Percentiles rank a stretch among this genome's conserved stretches.
phyloP scores from a whole-genome alignment of 2,113 vertebrate species.

The Pelobates fuscus region DNA sequence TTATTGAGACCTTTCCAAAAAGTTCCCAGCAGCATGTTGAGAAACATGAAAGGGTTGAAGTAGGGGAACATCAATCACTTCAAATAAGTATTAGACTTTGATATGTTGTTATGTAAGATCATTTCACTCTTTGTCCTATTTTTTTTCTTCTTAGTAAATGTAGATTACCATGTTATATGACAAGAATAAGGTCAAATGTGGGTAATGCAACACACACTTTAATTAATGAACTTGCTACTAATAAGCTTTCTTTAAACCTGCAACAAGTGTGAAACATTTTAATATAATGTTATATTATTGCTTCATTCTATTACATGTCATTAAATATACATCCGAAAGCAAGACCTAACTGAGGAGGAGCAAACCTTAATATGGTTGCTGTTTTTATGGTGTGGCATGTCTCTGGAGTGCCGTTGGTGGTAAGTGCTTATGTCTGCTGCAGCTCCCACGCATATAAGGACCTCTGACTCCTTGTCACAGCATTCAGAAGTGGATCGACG shows the following conservation, averaged over 20 bases:
- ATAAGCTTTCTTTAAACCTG: slow-evolving; percentile 51
- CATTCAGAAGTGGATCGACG: no score
- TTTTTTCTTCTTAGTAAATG: slow-evolving; percentile 65
- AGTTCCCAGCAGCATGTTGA: no score
- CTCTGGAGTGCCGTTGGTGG: no score
- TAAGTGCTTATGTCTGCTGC: no score
- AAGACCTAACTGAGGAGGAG: no score
- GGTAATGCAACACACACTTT: slow-evolving; percentile 53
- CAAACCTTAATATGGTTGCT: no score
- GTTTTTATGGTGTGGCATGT: no score
- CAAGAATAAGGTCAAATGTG: slow-evolving; percentile 57
- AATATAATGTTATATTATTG: slow-evolving; percentile 50
- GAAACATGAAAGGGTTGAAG: no score
- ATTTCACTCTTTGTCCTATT: slow-evolving; percentile 55
- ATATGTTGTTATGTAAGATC: slow-evolving; percentile 28
- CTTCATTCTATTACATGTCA: slow-evolving; percentile 48
- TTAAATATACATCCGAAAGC: slow-evolving; percentile 38
- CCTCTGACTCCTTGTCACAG: no score
- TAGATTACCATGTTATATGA: slow-evolving; percentile 58
- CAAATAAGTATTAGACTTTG: neutral
- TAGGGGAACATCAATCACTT: neutral
- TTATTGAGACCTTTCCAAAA: no score
- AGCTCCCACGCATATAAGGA: no score
- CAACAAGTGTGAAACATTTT: slow-evolving; percentile 32
- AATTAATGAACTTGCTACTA: slow-evolving; percentile 62